Evolutionary conservation across 2,888 invertebrate species (phyloP).

Genomic region (Agonopterix alstromeriana): DNA sequence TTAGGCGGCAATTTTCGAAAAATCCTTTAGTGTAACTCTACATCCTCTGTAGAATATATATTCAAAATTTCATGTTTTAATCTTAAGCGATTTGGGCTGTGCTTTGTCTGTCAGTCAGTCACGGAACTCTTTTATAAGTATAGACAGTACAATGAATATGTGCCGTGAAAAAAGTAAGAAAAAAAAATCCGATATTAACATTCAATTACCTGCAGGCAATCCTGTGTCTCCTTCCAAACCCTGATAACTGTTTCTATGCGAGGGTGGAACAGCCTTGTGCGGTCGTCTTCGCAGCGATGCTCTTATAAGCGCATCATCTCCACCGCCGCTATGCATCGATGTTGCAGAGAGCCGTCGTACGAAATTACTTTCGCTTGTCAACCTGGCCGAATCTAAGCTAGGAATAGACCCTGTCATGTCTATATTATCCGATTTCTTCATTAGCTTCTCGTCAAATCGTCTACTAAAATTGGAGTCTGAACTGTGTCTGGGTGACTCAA

Average conservation of each 20-base stretch:
- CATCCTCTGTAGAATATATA: no score
- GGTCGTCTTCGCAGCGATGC: conserved; percentile 78
- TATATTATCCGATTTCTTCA: conserved; percentile 61
- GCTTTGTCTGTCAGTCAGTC: no score
- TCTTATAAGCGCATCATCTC: conserved; percentile 77
- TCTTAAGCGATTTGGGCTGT: no score
- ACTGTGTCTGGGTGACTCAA: conserved; percentile 68
- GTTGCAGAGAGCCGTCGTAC: conserved; percentile 62
- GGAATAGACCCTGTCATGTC: conserved; percentile 60
- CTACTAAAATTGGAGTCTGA: conserved; percentile 59
- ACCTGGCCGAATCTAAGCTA: conserved; percentile 57
- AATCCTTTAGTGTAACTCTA: no score
- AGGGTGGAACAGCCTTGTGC: conserved; percentile 61
- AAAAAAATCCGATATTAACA: background rate
- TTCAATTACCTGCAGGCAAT: conserved; percentile 50
- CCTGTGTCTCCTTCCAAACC: conserved; percentile 67
- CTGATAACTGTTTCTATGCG: conserved; percentile 79
- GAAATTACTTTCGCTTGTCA: conserved; percentile 55
- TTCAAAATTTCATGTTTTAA: no score
- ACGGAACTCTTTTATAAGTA: no score
- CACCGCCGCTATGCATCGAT: conserved; percentile 70
- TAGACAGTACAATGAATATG: background rate
- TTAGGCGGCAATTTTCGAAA: no score
- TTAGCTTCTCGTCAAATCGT: conserved; percentile 58
- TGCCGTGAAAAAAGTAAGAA: background rate